Evolutionary conservation across 1,140 invertebrate genomes (phyloP).

Genomic region (Lepidurus apus): DNA sequence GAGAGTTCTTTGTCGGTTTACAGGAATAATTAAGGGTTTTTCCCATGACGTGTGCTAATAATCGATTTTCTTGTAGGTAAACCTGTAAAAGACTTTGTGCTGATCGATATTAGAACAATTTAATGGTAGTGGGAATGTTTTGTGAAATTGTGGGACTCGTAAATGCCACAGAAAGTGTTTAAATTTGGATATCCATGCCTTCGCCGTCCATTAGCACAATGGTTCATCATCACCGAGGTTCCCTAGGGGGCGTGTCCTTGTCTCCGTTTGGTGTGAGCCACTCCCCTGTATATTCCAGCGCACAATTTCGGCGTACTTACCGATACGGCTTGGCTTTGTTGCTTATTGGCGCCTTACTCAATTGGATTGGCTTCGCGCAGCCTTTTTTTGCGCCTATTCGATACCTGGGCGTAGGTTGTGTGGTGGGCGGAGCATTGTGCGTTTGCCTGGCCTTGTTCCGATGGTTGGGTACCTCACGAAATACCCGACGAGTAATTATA

Average conservation of each 20-base stretch:
- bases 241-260: not conserved
- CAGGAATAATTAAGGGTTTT: too few species aligned
- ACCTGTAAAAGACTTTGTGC: too few species aligned
- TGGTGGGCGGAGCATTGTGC: conserved; percentile 63
- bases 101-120: too few species aligned
- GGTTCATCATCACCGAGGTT: conserved; percentile 12
- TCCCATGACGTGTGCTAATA: too few species aligned
- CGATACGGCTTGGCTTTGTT: conserved; percentile 67
- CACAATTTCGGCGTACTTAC: conserved; percentile 52
- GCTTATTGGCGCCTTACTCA: conserved; percentile 67
- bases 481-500: conserved; percentile 42
- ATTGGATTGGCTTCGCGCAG: conserved; percentile 67
- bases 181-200: not conserved
- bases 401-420: conserved; percentile 67
- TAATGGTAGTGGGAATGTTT: too few species aligned
- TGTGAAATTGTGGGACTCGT: not conserved
- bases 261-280: not conserved
- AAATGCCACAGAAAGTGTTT: not conserved
- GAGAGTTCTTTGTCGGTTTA: too few species aligned
- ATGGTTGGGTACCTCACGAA: conserved; percentile 58
- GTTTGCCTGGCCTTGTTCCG: conserved; percentile 70
- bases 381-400: conserved; percentile 52
- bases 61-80: too few species aligned
- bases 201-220: conserved; percentile 5
- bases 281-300: not conserved